Conservation (phyloP, 2,113 vertebrate species). For the Cochlearius cochlearius region DNA sequence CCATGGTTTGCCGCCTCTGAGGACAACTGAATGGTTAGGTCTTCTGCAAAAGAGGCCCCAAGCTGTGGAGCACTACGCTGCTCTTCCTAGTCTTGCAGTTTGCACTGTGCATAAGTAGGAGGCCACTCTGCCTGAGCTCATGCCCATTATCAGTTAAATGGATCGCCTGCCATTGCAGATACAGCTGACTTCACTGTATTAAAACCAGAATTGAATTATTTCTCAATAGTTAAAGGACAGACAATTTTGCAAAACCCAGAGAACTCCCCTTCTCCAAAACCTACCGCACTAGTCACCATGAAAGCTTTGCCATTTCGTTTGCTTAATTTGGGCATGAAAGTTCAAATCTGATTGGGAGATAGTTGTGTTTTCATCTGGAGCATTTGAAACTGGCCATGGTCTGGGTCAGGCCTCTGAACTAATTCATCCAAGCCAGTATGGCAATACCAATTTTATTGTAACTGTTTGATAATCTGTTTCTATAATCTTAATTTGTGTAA, state of each 20-base stretch:
- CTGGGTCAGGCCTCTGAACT: neutral
- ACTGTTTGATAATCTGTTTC: neutral
- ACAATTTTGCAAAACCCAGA: neutral
- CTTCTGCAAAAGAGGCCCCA: neutral
- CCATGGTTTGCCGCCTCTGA: neutral
- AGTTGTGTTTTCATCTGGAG: neutral
- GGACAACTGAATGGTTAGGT: neutral
- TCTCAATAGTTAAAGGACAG: neutral
- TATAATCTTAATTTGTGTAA: neutral
- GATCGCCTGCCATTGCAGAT: neutral
- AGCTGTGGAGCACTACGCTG: neutral
- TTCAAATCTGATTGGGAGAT: neutral
- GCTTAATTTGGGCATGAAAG: neutral
- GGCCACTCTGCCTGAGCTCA: neutral
- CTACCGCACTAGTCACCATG: neutral
- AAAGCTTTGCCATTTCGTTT: neutral
- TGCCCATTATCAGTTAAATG: neutral
- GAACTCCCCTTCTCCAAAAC: neutral
- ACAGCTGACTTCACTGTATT: neutral
- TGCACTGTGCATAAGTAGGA: neutral
- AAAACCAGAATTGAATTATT: neutral
- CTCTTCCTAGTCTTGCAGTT: neutral
- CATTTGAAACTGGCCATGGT: neutral
- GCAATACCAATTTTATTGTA: neutral
- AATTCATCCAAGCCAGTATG: neutral